Evolutionary conservation across 2,113 vertebrate genomes (phyloP).

Genomic region (Oncorhynchus clarkii): DNA sequence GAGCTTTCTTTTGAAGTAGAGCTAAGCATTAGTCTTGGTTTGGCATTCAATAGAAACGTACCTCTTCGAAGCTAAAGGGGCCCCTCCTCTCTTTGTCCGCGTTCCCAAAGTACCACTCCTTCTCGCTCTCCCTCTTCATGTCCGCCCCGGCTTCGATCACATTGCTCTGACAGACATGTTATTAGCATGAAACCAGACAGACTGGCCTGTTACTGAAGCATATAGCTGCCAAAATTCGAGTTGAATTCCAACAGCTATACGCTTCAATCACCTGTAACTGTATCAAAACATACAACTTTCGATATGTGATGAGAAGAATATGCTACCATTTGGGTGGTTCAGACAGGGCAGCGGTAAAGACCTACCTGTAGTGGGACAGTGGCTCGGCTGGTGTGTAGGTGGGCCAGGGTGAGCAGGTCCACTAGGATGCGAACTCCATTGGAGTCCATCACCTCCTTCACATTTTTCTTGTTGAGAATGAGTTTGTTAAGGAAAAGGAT

Average conservation of each 20-base stretch:
- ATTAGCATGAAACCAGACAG: no score
- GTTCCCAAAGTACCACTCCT: slow-evolving; percentile 98
- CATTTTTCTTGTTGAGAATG: slow-evolving; percentile 98
- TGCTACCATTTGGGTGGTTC: no score
- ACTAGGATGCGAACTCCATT: slow-evolving; percentile 93
- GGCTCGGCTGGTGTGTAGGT: slow-evolving; percentile 92
- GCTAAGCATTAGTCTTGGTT: no score
- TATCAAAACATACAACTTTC: no score
- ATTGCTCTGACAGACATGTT: slow-evolving; percentile 80
- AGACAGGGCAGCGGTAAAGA: not conserved
- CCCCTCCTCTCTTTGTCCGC: slow-evolving; percentile 97
- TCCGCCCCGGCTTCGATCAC: slow-evolving; percentile 93
- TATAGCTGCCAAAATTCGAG: no score
- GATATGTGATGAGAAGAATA: no score
- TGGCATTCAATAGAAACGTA: slow-evolving; percentile 42
- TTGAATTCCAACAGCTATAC: no score
- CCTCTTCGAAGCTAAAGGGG: slow-evolving; percentile 96
- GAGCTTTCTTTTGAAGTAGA: no score
- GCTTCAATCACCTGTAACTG: no score
- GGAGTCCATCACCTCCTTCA: slow-evolving; percentile 97
- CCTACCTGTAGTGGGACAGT: slow-evolving; percentile 92
- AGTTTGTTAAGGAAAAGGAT: slow-evolving; percentile 97
- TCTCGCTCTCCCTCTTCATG: slow-evolving; percentile 95
- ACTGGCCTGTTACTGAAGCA: no score
- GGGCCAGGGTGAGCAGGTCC: slow-evolving; percentile 93